Evolutionary conservation across 92 coral and sea anemone species (phyloP), one percentile per base, ranked within the genome.

Genomic region (Actinostola sp.): DNA sequence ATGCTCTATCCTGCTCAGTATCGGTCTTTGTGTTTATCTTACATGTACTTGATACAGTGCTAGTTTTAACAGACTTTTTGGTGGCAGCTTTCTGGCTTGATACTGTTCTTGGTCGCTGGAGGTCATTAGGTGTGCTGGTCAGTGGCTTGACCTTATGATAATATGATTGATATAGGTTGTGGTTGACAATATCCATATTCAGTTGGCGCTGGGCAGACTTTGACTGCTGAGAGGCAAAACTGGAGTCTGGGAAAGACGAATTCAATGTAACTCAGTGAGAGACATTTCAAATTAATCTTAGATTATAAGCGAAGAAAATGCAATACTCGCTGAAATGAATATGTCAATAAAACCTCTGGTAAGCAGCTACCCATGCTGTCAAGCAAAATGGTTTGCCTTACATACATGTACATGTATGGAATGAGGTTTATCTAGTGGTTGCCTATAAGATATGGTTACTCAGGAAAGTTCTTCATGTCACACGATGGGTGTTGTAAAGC

Each of bases 1-100:
- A 76, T 2, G 84, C 71, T 67, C 61, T 65, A 44, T 86, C 91
- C 43, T 86, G 84, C 16, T 61, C 77, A 24, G 29, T 28, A 12
- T 59, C 43, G 35, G 70, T 44, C 46, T 30, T 61, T 67, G 53
- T 42, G 21, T 23, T 34, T 6, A 50, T 73, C 48, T 57, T 74
- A 26, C 28, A 3, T 52, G 54, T 8, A 28, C 20, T 33, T 24
- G 43, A 13, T 21, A 23, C 73, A 41, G 29, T n/a, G 3, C 44
- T 32, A 2, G 64, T 34, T n/a, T n/a, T n/a, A n/a, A n/a, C n/a
- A n/a, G n/a, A n/a, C 49, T 42, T 77, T 43, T 15, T 76, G 25
- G 50, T 53, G 33, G 57, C 5, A 31, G 33, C 34, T 15, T 34
- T 34, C 43, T 66, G 42, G 20, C 45, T 43, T 52, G 25, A 31